Conservation (phyloP, 2,797 vertebrate genomes). For the Sphenodon punctatus region DNA sequence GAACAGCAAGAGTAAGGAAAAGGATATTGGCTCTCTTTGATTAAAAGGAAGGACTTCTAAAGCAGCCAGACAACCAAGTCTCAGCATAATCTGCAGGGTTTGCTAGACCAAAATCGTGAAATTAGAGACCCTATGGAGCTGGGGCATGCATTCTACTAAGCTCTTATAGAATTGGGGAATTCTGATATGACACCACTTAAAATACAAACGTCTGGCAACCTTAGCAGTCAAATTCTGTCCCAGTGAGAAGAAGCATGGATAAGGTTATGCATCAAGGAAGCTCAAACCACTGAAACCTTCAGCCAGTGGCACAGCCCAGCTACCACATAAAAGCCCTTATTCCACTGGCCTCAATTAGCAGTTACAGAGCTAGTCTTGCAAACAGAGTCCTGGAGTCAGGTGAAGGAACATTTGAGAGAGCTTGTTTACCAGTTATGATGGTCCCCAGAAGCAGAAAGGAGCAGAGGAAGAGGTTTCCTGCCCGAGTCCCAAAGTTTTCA, state of each 20-base stretch:
- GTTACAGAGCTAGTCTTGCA: no score
- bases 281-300: not conserved
- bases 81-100: not conserved
- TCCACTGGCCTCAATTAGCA: no score
- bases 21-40: not conserved
- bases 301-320: not conserved
- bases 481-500: slow-evolving; percentile 80
- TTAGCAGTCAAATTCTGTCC: not conserved
- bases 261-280: not conserved
- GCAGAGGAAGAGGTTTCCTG: slow-evolving; percentile 90
- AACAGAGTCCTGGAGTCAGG: not conserved
- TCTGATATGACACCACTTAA: not conserved
- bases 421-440: slow-evolving; percentile 82
- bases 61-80: not conserved
- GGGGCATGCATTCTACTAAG: no score
- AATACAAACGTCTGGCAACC: not conserved
- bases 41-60: not conserved
- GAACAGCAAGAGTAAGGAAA: not conserved
- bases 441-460: slow-evolving; percentile 86
- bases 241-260: not conserved
- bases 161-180: not conserved
- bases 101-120: not conserved
- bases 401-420: not conserved
- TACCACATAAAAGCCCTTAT: not conserved
- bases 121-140: not conserved